Evolutionary conservation across 2,113 vertebrate genomes (phyloP).

Genomic region (Cricetomys ansorgei): DNA sequence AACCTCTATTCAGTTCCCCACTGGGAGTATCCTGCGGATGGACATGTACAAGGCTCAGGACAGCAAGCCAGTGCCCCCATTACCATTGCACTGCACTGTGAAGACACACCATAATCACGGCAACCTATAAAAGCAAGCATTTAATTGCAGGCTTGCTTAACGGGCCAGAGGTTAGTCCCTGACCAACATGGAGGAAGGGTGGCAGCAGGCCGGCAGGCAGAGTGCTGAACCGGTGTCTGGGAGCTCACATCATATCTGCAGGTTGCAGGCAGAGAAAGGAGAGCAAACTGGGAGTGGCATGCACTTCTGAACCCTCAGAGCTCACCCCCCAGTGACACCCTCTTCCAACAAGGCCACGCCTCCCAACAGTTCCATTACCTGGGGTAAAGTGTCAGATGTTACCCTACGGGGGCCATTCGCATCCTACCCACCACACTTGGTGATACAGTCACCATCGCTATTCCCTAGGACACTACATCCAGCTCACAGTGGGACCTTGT

Average conservation of each 20-base stretch:
- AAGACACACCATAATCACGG: background rate
- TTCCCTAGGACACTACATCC: background rate
- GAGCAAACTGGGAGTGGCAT: background rate
- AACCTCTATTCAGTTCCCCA: background rate
- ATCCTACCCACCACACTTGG: no score
- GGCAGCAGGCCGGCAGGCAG: background rate
- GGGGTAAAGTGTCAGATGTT: background rate
- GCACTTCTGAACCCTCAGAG: background rate
- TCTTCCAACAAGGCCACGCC: background rate
- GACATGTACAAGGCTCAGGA: background rate
- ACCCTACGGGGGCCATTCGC: background rate
- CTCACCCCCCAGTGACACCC: background rate
- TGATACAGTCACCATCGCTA: rapidly evolving
- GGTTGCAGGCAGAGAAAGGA: background rate
- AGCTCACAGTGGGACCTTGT: background rate
- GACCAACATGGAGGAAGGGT: background rate
- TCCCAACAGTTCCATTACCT: background rate
- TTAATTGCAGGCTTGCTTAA: background rate
- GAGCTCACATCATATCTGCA: background rate
- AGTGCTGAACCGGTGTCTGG: background rate
- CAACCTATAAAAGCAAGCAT: background rate
- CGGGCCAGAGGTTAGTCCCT: background rate
- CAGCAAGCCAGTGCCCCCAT: background rate
- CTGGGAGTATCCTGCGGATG: background rate
- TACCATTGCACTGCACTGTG: background rate